Conservation (phyloP, 2,797 vertebrate genomes). For the Psittacula derbiana region DNA sequence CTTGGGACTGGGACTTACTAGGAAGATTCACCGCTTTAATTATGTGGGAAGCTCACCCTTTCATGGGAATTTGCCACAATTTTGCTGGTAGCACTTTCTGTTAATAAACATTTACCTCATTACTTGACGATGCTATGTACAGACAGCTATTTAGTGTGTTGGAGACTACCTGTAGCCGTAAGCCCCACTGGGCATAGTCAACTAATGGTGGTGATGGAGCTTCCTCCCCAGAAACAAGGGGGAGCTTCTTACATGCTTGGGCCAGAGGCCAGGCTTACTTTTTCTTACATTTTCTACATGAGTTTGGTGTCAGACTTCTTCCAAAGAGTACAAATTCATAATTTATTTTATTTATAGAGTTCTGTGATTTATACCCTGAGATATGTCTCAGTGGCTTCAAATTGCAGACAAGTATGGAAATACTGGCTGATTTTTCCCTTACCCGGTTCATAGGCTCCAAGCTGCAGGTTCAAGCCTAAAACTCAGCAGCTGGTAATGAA, state of each 20-base stretch:
- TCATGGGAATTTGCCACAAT: background rate
- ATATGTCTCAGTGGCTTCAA: slow-evolving; percentile 33
- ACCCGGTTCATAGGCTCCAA: background rate
- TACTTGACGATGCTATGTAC: background rate
- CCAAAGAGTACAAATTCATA: slow-evolving; percentile 37
- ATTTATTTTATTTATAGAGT: slow-evolving; percentile 54
- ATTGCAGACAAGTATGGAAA: slow-evolving; percentile 39
- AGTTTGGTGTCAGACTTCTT: slow-evolving; percentile 47
- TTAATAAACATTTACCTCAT: background rate
- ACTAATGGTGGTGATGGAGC: background rate
- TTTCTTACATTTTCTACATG: background rate
- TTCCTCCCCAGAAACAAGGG: background rate
- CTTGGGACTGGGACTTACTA: background rate
- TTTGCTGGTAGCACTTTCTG: background rate
- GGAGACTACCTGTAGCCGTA: background rate
- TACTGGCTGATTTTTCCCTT: slow-evolving; percentile 27
- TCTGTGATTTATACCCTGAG: slow-evolving; percentile 40
- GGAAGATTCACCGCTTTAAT: background rate
- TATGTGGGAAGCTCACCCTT: background rate
- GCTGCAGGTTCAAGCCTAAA: background rate
- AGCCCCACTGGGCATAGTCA: background rate
- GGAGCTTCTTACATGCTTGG: background rate
- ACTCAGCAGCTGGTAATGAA: background rate
- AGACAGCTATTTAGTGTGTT: background rate
- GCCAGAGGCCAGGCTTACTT: background rate